These are phyloP conservation scores for Alethe diademata DNA, from an alignment of 2,113 vertebrate genomes.

Conservation along the genomic window DNA sequence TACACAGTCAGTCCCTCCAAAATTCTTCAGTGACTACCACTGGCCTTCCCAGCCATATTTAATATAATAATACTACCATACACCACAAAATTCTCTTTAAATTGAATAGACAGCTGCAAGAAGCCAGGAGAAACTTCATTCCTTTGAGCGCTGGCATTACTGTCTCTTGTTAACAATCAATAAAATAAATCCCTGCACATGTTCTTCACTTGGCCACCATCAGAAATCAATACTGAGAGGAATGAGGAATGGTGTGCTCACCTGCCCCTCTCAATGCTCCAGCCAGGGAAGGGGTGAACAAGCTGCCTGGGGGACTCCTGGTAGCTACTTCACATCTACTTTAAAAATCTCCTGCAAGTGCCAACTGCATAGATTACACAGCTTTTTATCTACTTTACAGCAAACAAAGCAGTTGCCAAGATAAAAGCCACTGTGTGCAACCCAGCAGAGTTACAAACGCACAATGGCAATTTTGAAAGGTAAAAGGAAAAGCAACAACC, in stretches of 20 bases:
- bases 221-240: background rate
- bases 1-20: background rate
- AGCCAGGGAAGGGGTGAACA: background rate
- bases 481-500: background rate
- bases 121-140: background rate
- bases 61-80: background rate
- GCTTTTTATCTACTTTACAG: conserved; percentile 28
- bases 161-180: background rate
- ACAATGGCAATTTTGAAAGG: background rate
- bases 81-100: background rate
- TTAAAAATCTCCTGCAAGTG: background rate
- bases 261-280: background rate
- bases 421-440: conserved; percentile 21
- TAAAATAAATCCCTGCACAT: background rate
- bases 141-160: background rate
- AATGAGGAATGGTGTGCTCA: background rate
- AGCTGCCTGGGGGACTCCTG: background rate
- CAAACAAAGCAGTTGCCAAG: conserved; percentile 57
- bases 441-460: background rate
- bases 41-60: background rate
- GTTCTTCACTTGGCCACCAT: background rate
- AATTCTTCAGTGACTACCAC: background rate
- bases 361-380: background rate
- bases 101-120: background rate
- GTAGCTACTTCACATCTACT: background rate